phyloP scores from a whole-genome alignment of 2,888 invertebrate genomes.

The Rhabditoides inermis region DNA sequence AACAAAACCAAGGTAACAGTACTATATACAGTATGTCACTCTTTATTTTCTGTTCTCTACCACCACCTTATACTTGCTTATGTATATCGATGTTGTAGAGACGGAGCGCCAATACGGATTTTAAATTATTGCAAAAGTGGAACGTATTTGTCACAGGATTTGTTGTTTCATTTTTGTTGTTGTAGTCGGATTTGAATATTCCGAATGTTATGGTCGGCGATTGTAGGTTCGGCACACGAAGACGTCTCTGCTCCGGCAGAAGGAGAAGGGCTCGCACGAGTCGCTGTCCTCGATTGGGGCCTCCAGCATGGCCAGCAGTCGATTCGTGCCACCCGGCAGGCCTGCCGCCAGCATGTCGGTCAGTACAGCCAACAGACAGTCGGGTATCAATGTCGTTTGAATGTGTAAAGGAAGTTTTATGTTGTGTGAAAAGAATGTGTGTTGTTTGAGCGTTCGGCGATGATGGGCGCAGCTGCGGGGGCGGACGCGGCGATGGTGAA shows the following conservation, averaged over 20 bases:
- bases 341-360: neutral
- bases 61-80: too few relatives aligned
- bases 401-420: constrained; percentile 1
- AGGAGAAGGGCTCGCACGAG: constrained; percentile 58
- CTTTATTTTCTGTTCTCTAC: too few relatives aligned
- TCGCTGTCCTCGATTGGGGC: constrained; percentile 78
- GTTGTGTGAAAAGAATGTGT: too few relatives aligned
- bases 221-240: constrained; percentile 30
- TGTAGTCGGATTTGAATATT: too few relatives aligned
- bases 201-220: too few relatives aligned
- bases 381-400: neutral
- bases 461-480: neutral
- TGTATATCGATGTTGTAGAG: neutral
- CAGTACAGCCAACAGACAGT: neutral
- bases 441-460: neutral
- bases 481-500: neutral
- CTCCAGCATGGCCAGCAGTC: constrained; percentile 16
- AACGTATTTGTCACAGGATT: too few relatives aligned
- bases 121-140: too few relatives aligned
- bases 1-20: neutral
- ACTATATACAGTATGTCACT: too few relatives aligned
- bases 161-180: too few relatives aligned
- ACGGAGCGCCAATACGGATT: too few relatives aligned
- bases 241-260: constrained; percentile 26
- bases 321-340: constrained; percentile 7